Evolutionary conservation across 2,113 vertebrate genomes (phyloP), one percentile per base, ranked within the genome.

Genomic region (Electrona antarctica): DNA sequence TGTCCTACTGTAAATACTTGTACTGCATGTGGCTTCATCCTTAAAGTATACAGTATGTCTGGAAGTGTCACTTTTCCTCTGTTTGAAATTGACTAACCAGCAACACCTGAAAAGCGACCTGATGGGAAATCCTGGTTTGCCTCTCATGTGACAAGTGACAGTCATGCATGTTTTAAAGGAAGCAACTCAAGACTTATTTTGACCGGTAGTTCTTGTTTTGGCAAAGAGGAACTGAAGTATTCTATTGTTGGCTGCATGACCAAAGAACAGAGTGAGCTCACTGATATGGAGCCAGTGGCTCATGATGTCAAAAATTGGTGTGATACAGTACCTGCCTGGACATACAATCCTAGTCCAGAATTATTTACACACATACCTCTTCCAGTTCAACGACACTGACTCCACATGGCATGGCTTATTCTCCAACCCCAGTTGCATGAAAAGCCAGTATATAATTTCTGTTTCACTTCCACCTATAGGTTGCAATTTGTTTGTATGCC

Each of bases 181-280:
- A 86, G 75, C 68, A 74, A 33, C 21, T 29, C 28, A 41, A 85
- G 64, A 48, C 60, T 14, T 29, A 41, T 12, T 66, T 15, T 69
- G 15, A 57, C 69, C 6, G 7, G 14, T 14, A 7, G 8, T 47
- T 82, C 48, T 60, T 41, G 29, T 33, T 8, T 3, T 3, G 14
- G 0, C 3, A 77, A 82, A 82, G 58, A 76, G 82, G 85, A 89
- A 82, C 74, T 64, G 0, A n/a, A 28, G 1, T 2, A 47, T 6
- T 46, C 29, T 33, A 52, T 76, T 54, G 63, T 59, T 29, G 71
- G 62, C 3, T n/a, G 33, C 33, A 41, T 41, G 48, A n/a, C 7
- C 13, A 7, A 28, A 64, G 21, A 33, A 46, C 15, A 64, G 28
- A 14, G 33, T 62, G 80, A 60, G 73, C 28, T 11, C 3, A 12